Percentiles rank a stretch among this genome's conserved stretches.
Evolutionary conservation across 1,140 invertebrate genomes (phyloP).

Genomic region (Platyscapa corneri): DNA sequence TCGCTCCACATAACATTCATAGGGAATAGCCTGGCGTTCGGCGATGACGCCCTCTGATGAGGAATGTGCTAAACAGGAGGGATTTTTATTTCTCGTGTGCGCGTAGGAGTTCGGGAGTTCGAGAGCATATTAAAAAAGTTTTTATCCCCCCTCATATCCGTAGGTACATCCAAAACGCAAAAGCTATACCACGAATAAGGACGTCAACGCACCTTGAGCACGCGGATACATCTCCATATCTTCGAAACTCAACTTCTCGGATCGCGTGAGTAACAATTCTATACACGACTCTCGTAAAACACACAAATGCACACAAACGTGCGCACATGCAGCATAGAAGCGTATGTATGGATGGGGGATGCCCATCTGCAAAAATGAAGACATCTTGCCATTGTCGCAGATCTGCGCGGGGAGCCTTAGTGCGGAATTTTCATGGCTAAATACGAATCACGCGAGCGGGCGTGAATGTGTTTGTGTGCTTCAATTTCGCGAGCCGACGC

Average conservation of each 20-base stretch:
- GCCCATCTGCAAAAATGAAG: too few species aligned
- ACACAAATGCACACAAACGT: neutral
- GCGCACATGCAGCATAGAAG: neutral
- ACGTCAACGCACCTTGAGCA: neutral
- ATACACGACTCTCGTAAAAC: neutral
- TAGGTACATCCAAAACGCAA: neutral
- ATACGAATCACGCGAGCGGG: neutral
- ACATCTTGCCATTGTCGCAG: neutral
- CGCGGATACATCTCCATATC: slow-evolving; percentile 7
- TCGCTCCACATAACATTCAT: slow-evolving; percentile 45
- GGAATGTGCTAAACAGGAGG: slow-evolving; percentile 66
- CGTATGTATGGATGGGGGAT: neutral
- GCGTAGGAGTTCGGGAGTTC: slow-evolving; percentile 61
- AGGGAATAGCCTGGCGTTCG: neutral
- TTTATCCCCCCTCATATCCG: neutral
- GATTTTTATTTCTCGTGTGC: slow-evolving; percentile 70
- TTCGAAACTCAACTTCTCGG: slow-evolving; percentile 46
- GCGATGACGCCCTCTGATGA: slow-evolving; percentile 60
- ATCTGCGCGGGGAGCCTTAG: too few species aligned
- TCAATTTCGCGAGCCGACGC: neutral
- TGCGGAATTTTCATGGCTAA: neutral
- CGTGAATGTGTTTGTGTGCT: neutral
- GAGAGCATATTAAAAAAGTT: slow-evolving; percentile 39
- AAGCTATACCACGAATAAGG: neutral
- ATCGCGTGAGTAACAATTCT: slow-evolving; percentile 64